Conservation (phyloP, 2,113 vertebrate genomes). For the Thalassarche chlororhynchos region DNA sequence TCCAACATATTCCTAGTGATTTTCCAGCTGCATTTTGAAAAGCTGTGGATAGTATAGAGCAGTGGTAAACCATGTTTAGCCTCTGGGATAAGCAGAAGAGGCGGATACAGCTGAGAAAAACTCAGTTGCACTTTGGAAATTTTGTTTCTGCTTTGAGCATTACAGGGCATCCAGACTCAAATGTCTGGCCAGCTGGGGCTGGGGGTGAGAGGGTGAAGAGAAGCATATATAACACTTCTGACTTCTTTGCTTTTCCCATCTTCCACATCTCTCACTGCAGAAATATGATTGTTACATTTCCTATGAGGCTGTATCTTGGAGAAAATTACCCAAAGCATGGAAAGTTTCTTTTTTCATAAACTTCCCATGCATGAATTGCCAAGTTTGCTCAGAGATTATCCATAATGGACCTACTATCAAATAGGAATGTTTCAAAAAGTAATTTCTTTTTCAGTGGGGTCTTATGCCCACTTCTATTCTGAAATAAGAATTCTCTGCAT, state of each 20-base stretch:
- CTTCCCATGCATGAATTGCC: neutral
- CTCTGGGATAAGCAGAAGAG: neutral
- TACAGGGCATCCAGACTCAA: neutral
- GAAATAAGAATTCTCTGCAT: neutral
- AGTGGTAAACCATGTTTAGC: neutral
- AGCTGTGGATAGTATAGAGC: neutral
- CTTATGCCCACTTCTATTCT: neutral
- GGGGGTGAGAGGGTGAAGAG: neutral
- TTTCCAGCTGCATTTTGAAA: conserved; percentile 21
- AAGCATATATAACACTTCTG: neutral
- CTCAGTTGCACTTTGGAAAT: neutral
- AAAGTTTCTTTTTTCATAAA: neutral
- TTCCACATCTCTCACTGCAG: neutral
- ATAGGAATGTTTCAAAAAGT: neutral
- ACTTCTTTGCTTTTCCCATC: neutral
- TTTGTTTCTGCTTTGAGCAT: neutral
- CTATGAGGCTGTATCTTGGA: neutral
- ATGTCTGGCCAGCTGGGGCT: neutral
- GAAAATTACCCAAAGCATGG: neutral
- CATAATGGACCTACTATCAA: neutral
- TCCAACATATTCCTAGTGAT: neutral
- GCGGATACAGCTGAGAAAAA: neutral
- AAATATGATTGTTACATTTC: neutral
- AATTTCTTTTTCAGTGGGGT: neutral
- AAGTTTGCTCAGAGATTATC: neutral